Evolutionary conservation across 2,797 vertebrate genomes (phyloP).

Genomic region (Pitangus sulphuratus): DNA sequence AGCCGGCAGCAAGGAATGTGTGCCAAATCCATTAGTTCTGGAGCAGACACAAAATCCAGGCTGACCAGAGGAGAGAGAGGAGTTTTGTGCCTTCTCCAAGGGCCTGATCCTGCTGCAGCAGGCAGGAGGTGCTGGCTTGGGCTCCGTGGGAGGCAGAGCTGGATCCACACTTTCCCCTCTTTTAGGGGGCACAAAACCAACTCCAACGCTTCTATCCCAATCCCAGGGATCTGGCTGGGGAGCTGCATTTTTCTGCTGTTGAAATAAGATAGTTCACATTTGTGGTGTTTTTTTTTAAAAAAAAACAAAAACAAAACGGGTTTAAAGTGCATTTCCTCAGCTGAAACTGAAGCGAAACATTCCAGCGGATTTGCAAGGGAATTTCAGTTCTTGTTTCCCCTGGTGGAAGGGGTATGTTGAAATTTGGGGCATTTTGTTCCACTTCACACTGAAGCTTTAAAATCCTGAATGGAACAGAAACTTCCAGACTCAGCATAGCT

Average conservation of each 20-base stretch:
- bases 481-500: background rate
- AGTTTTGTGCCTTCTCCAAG: background rate
- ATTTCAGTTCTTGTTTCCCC: background rate
- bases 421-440: constrained; percentile 50
- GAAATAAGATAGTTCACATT: constrained; percentile 35
- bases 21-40: constrained; percentile 53
- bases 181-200: background rate
- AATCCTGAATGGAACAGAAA: background rate
- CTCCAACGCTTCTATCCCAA: fast-evolving
- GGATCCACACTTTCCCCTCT: background rate
- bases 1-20: background rate
- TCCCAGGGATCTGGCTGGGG: background rate
- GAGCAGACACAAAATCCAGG: background rate
- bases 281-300: background rate
- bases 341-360: background rate
- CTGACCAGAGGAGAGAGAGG: background rate
- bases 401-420: background rate
- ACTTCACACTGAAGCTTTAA: constrained; percentile 18
- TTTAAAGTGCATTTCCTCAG: constrained; percentile 59
- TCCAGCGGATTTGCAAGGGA: constrained; percentile 1
- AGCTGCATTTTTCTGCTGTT: constrained; percentile 45
- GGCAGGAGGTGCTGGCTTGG: background rate
- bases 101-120: background rate
- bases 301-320: background rate
- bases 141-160: background rate